Conservation (phyloP, 53 echinoderm and acorn worm species). For the Hippasteria phrygiana region DNA sequence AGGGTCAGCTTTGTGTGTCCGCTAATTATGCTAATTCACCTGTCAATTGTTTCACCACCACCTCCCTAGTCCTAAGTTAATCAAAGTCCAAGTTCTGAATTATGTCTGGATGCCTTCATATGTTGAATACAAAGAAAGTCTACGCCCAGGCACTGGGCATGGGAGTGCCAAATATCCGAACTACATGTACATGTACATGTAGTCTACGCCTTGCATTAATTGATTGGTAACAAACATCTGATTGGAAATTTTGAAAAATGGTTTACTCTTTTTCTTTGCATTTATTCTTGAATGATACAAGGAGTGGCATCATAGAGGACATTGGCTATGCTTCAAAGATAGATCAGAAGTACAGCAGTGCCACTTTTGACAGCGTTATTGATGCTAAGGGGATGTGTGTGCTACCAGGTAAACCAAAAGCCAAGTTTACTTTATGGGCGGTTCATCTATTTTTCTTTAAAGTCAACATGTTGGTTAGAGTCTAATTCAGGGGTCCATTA, state of each 20-base stretch:
- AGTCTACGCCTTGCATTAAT: too few species aligned
- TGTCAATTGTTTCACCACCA: too few species aligned
- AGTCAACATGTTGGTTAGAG: neutral
- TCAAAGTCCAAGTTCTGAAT: too few species aligned
- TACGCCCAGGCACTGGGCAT: too few species aligned
- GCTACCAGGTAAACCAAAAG: conserved; percentile 86
- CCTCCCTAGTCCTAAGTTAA: too few species aligned
- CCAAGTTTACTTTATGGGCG: too few species aligned
- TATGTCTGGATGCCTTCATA: too few species aligned
- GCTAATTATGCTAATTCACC: too few species aligned
- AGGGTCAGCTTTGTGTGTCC: neutral
- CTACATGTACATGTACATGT: too few species aligned
- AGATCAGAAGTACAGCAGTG: conserved; percentile 56
- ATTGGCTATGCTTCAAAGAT: conserved; percentile 70
- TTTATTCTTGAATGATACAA: conserved; percentile 41
- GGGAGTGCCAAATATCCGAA: too few species aligned
- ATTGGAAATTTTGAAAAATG: neutral
- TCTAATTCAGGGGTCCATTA: too few species aligned
- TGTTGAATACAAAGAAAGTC: too few species aligned
- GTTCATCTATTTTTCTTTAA: neutral
- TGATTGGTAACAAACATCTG: neutral
- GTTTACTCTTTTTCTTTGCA: neutral
- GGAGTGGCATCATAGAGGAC: conserved; percentile 83
- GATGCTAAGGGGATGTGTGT: conserved; percentile 92
- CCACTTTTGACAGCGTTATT: conserved; percentile 76